Conservation (phyloP, 1,140 invertebrate genomes). For the Penaeus chinensis region DNA sequence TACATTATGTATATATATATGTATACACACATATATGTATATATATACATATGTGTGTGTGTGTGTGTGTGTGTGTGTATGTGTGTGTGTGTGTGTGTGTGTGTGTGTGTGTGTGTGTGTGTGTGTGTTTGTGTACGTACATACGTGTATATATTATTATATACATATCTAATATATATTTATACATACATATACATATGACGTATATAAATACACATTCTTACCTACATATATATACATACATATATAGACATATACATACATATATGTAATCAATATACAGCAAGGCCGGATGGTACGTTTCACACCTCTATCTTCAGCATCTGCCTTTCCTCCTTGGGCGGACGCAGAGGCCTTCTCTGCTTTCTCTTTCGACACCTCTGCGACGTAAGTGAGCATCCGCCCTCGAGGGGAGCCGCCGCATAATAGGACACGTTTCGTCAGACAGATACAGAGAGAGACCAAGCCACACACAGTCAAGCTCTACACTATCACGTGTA, state of each 20-base stretch:
- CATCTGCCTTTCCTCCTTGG: neutral
- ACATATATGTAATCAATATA: neutral
- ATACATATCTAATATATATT: no score
- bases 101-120: neutral
- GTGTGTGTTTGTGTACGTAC: neutral
- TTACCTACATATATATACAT: conserved; percentile 12
- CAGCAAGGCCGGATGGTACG: neutral
- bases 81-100: neutral
- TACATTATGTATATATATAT: conserved; percentile 12
- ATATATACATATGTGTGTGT: conserved; percentile 1
- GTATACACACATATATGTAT: conserved; percentile 7
- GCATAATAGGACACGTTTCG: neutral
- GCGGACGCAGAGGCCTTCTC: no score
- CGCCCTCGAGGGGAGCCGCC: no score
- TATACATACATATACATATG: conserved; percentile 1
- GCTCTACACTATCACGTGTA: neutral
- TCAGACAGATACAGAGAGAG: neutral
- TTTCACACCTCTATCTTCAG: neutral
- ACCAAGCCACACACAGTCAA: neutral
- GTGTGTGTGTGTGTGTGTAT: neutral
- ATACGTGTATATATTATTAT: neutral
- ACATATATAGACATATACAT: neutral
- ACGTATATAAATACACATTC: no score
- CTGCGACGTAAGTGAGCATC: no score
- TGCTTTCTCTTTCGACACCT: no score